A percentile compares a stretch with the other conserved stretches of the same genome.
Evolutionary conservation across 2,797 vertebrate genomes (phyloP).

Genomic region (Tragelaphus oryx): DNA sequence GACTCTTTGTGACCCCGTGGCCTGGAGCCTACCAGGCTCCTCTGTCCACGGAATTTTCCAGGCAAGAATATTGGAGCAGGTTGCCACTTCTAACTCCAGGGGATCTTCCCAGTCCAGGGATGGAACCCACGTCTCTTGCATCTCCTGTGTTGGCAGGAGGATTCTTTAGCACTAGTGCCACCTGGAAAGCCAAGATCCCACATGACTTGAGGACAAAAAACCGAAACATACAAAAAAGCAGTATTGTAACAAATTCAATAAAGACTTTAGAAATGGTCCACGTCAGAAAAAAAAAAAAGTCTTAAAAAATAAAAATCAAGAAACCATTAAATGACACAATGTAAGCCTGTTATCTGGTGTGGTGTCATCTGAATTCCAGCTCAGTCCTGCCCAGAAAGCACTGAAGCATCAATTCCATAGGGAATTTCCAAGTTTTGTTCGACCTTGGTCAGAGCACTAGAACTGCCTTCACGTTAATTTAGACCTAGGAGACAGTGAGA

Average conservation of each 20-base stretch:
- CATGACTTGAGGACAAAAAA: not conserved
- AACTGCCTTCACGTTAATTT: not conserved
- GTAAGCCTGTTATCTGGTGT: not conserved
- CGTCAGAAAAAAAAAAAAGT: not conserved
- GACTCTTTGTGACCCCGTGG: not conserved
- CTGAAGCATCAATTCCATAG: not conserved
- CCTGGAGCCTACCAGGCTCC: not conserved
- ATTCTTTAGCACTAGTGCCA: not conserved
- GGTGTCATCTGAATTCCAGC: not conserved
- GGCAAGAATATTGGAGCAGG: not conserved
- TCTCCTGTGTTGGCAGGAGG: not conserved
- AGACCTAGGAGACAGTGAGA: not conserved
- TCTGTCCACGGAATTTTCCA: not conserved
- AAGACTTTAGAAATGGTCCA: not conserved
- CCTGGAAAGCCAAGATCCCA: not conserved
- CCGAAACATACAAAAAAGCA: not conserved
- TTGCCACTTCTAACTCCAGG: not conserved
- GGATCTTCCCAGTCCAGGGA: not conserved
- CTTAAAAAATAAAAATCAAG: not conserved
- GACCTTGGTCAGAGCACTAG: not conserved
- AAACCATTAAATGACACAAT: not conserved
- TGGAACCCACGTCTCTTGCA: fast-evolving
- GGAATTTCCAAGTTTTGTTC: not conserved
- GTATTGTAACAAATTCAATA: not conserved
- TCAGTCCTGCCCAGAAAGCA: not conserved